Base-by-base conservation (phyloP, 2,113 vertebrate species). In the Cryptomyrus ogoouensis region DNA sequence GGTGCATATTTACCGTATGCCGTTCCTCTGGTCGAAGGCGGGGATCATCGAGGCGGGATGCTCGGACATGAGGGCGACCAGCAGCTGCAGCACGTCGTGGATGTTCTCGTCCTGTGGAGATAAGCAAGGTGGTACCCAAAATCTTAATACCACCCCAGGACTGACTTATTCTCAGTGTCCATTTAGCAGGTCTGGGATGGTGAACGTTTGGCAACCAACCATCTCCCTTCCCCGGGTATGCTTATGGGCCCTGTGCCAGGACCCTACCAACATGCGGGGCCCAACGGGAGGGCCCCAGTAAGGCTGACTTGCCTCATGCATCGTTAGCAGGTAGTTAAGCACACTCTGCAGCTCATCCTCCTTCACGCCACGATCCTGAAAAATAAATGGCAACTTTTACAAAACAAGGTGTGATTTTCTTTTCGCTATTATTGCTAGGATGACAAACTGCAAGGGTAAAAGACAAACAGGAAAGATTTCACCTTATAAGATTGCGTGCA, bases 31-130 rank as follows among this genome's bases (percentile, higher is more conserved):
- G 95, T 99, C 98, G 92, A 99, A 99, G 6, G 98, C 98, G 74
- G 98, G 98, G 93, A 99, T 99, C 98, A 99, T 99, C 89, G 98
- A 99, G 15, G 98, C 98, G 24, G 98, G 98, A 88, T 99, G 98
- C 92, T 99, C 98, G 2, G 98, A 99, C 98, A 99, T 99, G 21
- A 99, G 96, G 92, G 98, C 98, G 93, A 99, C 98, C 58, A 99
- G 92, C 92, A 99, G 94, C 95, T 99, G 98, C 90, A 99, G 96
- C 87, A 99, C 98, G 92, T 99, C 98, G 90, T 99, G 98, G 93
- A 99, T 99, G 92, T 99, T 99, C 96, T 99, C 98, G 95, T 99
- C 98, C 98, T 99, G 94, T 15, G 86, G 90, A 93, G 91, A 70
- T 84, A 35, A 47, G 42, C 39, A 84, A 44, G 6, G 3, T 0